phyloP scores from a whole-genome alignment of 2,113 vertebrate species.

The Scatophagus argus region DNA sequence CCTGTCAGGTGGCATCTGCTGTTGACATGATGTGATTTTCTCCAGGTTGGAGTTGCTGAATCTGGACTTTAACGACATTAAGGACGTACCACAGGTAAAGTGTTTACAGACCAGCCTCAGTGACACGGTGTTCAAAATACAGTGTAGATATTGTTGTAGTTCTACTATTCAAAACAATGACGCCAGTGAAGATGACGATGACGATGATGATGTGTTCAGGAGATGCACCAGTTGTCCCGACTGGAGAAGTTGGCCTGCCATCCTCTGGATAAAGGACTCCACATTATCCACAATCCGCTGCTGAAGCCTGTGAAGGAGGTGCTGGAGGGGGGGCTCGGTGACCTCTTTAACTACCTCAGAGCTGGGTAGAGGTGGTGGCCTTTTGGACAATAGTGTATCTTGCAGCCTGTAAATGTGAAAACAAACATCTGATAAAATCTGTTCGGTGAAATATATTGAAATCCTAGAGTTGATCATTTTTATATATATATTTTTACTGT shows the following conservation, averaged over 20 bases:
- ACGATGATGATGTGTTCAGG: slow-evolving; percentile 40
- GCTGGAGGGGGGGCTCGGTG: slow-evolving; percentile 86
- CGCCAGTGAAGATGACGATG: neutral
- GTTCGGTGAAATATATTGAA: too few species aligned
- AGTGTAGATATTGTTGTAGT: too few species aligned
- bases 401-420: too few species aligned
- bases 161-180: neutral
- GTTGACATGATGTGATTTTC: neutral
- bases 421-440: too few species aligned
- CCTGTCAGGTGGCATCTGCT: neutral
- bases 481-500: too few species aligned
- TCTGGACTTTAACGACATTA: slow-evolving; percentile 90
- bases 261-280: slow-evolving; percentile 95
- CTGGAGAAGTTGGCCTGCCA: slow-evolving; percentile 91
- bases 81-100: slow-evolving; percentile 86
- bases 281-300: slow-evolving; percentile 92
- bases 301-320: slow-evolving; percentile 89
- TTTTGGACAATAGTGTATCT: too few species aligned
- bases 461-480: too few species aligned
- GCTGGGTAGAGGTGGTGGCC: slow-evolving; percentile 38
- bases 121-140: neutral
- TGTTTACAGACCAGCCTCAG: neutral
- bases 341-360: slow-evolving; percentile 89
- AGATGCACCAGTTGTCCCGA: slow-evolving; percentile 86
- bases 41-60: slow-evolving; percentile 89